These are phyloP conservation scores for Actinernus sp. DNA, from an alignment of 92 coral and sea anemone species.

Conservation along the genomic window DNA sequence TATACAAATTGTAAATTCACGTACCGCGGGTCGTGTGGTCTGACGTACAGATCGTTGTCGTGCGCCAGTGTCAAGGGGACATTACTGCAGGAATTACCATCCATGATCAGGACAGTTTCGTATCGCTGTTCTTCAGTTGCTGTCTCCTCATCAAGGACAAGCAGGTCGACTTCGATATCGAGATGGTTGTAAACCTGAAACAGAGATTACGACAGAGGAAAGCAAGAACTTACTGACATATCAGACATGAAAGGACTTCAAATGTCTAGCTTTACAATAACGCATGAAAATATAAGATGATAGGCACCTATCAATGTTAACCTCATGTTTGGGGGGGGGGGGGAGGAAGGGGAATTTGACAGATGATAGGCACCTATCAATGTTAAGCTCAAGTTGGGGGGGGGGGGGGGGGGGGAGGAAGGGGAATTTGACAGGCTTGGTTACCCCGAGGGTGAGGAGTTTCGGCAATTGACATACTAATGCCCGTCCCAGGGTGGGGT, in stretches of 20 bases:
- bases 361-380: constrained; percentile 1
- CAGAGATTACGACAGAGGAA: background rate
- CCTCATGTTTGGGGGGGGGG: background rate
- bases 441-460: too few relatives aligned
- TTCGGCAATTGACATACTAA: too few relatives aligned
- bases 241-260: background rate
- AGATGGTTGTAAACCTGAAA: constrained; percentile 83
- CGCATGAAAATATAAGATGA: too few relatives aligned
- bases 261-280: too few relatives aligned
- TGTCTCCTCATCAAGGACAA: constrained; percentile 32
- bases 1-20: too few relatives aligned
- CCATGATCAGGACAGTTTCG: constrained; percentile 48
- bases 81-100: constrained; percentile 53
- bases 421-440: too few relatives aligned
- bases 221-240: background rate
- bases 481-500: too few relatives aligned
- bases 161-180: constrained; percentile 67
- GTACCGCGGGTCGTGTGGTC: constrained; percentile 71
- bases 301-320: too few relatives aligned
- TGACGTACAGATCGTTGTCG: constrained; percentile 72
- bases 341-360: background rate
- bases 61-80: constrained; percentile 77
- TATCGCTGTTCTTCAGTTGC: constrained; percentile 15
- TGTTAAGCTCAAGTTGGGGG: too few relatives aligned
- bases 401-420: too few relatives aligned